Conservation (phyloP, 2,113 vertebrate genomes). For the Paradoxurus hermaphroditus region DNA sequence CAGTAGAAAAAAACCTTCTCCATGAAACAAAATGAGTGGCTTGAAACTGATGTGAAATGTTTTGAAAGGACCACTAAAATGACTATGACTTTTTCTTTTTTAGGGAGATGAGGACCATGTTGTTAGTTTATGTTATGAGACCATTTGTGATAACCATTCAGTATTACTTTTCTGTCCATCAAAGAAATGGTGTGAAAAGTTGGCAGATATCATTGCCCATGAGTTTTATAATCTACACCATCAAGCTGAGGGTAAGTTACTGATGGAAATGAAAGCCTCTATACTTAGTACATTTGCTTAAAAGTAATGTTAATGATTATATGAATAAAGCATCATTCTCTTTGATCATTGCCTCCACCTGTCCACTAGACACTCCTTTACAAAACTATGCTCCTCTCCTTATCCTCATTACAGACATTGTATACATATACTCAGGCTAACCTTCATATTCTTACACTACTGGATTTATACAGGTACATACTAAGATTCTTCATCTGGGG, state of each 20-base stretch:
- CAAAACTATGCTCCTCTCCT: not conserved
- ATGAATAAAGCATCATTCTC: not conserved
- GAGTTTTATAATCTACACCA: slow-evolving; percentile 91
- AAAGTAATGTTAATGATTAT: not conserved
- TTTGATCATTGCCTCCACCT: not conserved
- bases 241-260: slow-evolving; percentile 78
- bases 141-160: slow-evolving; percentile 89
- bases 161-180: slow-evolving; percentile 96
- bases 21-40: slow-evolving; percentile 16
- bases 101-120: slow-evolving; percentile 97
- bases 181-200: slow-evolving; percentile 98
- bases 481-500: not conserved
- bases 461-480: not conserved
- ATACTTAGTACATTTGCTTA: not conserved
- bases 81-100: slow-evolving; percentile 63
- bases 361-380: not conserved
- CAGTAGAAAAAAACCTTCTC: slow-evolving; percentile 10
- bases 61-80: slow-evolving; percentile 41
- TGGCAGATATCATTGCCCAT: slow-evolving; percentile 91
- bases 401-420: not conserved
- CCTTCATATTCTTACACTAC: not conserved
- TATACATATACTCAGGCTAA: not conserved
- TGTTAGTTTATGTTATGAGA: slow-evolving; percentile 96
- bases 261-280: not conserved
- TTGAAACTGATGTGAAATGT: slow-evolving; percentile 30